Evolutionary conservation across 2,113 vertebrate genomes (phyloP).

Genomic region (Hydrolagus affinis): DNA sequence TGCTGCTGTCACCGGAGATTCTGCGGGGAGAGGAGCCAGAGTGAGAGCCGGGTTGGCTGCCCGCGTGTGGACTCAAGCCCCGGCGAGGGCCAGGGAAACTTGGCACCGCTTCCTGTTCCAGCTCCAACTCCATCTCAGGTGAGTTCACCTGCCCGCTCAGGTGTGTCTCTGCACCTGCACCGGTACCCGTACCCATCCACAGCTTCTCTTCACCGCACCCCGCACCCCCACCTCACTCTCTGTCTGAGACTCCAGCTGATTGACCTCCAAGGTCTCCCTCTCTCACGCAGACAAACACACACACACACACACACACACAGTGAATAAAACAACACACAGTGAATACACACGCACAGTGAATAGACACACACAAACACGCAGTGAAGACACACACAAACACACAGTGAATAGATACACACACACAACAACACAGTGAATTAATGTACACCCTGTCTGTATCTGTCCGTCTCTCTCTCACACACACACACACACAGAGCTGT

Average conservation of each 20-base stretch:
- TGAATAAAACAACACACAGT: constrained; percentile 37
- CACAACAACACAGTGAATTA: constrained; percentile 41
- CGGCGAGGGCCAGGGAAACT: constrained; percentile 30
- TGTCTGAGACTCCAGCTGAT: background rate
- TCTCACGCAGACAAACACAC: no score
- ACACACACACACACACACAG: constrained; percentile 26
- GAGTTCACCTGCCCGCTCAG: constrained; percentile 36
- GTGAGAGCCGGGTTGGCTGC: background rate
- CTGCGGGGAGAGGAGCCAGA: constrained; percentile 45
- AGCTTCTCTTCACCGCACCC: constrained; percentile 31
- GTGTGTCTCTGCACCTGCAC: constrained; percentile 29
- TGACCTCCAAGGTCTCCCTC: background rate
- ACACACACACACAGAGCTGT: no score
- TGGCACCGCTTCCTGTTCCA: constrained; percentile 21
- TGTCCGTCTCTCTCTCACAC: constrained; percentile 35
- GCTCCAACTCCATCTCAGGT: constrained; percentile 41
- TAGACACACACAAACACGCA: constrained; percentile 41
- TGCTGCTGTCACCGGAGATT: constrained; percentile 54
- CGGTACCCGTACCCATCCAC: constrained; percentile 39
- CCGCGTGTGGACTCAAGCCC: constrained; percentile 19
- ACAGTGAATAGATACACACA: constrained; percentile 44
- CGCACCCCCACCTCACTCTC: background rate
- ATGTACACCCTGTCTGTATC: constrained; percentile 47
- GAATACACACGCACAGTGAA: no score
- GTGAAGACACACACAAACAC: constrained; percentile 37